Conservation (phyloP, 2,797 vertebrate species). For the Artibeus lituratus region DNA sequence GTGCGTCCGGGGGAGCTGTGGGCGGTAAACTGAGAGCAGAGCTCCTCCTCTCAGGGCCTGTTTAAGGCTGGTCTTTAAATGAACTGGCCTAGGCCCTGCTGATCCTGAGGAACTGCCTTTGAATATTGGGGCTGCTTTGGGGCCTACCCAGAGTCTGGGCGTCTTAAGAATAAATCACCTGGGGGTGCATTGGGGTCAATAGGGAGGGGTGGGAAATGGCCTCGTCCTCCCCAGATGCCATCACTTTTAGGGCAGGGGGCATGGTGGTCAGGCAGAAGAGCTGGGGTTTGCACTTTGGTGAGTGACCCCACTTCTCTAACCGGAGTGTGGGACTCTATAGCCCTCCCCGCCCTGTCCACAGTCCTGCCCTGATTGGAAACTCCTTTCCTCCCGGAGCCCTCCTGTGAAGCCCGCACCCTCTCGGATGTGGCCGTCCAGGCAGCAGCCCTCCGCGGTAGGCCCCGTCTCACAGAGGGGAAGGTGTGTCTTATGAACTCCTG, state of each 20-base stretch:
- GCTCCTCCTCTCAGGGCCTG: neutral
- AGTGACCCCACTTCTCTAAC: neutral
- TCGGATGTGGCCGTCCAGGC: fast-evolving
- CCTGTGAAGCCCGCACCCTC: fast-evolving
- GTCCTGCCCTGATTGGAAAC: neutral
- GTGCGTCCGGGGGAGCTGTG: neutral
- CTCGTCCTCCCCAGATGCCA: neutral
- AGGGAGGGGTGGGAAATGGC: neutral
- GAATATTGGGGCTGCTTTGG: neutral
- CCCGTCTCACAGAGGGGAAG: neutral
- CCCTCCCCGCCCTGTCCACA: neutral
- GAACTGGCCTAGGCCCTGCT: neutral
- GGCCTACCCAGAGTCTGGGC: neutral
- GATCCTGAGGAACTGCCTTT: neutral
- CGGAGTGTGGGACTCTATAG: neutral
- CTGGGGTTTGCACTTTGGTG: neutral
- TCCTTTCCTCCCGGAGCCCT: neutral
- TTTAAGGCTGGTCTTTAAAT: neutral
- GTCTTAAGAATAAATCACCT: neutral
- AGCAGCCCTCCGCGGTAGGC: neutral
- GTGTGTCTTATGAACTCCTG: too few relatives aligned
- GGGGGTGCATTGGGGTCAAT: neutral
- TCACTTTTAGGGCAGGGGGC: neutral
- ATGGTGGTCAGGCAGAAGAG: neutral
- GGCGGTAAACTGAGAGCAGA: neutral